Evolutionary conservation across 2,888 invertebrate species (phyloP).

Genomic region (Coelinius sp.): DNA sequence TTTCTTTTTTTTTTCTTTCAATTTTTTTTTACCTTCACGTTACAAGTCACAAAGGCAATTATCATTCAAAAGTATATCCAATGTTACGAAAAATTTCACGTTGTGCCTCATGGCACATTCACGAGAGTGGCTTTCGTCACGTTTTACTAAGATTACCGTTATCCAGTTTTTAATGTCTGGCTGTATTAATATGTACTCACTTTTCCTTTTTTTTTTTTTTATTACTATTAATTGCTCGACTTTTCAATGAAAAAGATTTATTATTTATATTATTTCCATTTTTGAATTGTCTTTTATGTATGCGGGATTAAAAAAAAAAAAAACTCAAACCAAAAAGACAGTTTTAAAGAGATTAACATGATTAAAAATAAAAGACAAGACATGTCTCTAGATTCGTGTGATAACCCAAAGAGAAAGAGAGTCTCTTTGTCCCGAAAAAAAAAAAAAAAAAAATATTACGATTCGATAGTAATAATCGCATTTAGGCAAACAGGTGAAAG

Average conservation of each 20-base stretch:
- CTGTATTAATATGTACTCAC: constrained; percentile 24
- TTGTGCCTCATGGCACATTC: constrained; percentile 28
- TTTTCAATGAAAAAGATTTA: too few species aligned
- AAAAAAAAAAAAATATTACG: background rate
- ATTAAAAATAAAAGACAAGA: background rate
- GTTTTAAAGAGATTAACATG: background rate
- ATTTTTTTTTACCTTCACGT: constrained; percentile 3
- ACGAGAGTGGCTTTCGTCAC: constrained; percentile 44
- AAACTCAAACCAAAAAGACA: too few species aligned
- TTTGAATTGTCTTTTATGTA: too few species aligned
- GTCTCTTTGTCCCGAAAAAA: background rate
- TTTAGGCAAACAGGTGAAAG: constrained; percentile 35
- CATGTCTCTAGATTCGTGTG: background rate
- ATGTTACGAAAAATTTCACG: constrained; percentile 26
- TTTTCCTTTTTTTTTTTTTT: constrained; percentile 15
- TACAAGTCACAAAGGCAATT: constrained; percentile 16
- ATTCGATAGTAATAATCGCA: constrained; percentile 27
- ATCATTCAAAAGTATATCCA: constrained; percentile 2
- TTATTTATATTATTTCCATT: too few species aligned
- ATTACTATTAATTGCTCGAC: background rate
- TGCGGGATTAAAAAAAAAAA: too few species aligned
- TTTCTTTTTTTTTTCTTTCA: background rate
- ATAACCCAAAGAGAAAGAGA: background rate
- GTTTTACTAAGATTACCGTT: constrained; percentile 42
- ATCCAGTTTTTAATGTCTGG: constrained; percentile 23